Percentiles rank a stretch among this genome's conserved stretches.
Conservation (phyloP, 1,140 invertebrate genomes). For the Lepidurus arcticus region DNA sequence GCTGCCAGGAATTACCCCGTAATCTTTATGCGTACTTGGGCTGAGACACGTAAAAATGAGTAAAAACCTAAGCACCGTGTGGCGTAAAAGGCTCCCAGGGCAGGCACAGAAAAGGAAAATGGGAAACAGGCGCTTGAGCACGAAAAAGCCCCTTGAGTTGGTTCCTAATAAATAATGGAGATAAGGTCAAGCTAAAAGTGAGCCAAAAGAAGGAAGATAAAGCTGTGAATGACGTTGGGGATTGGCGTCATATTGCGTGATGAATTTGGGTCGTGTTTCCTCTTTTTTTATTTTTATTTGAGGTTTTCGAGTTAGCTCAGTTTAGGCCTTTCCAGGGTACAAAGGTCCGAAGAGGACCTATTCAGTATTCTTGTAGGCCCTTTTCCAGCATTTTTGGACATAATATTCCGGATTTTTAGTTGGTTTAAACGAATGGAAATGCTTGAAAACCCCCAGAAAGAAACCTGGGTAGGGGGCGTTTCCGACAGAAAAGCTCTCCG, state of each 20-base stretch:
- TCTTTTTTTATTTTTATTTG: too few species aligned
- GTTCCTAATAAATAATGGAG: constrained; percentile 6
- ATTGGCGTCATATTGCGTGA: not conserved
- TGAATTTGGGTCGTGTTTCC: too few species aligned
- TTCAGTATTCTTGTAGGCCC: too few species aligned
- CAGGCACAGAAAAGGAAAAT: not conserved
- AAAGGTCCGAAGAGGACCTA: too few species aligned
- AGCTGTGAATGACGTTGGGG: not conserved
- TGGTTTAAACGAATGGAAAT: not conserved
- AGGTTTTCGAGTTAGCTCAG: not conserved
- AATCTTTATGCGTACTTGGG: constrained; percentile 1
- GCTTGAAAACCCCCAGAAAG: not conserved
- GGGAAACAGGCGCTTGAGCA: not conserved
- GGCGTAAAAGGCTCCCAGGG: not conserved
- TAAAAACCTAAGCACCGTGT: not conserved
- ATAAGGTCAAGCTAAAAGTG: not conserved
- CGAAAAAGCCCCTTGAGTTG: not conserved
- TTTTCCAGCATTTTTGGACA: too few species aligned
- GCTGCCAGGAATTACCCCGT: not conserved
- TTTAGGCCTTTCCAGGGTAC: not conserved
- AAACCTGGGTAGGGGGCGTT: too few species aligned
- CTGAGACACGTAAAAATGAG: not conserved
- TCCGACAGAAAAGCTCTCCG: not conserved
- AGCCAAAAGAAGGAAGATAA: not conserved
- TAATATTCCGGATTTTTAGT: not conserved